Evolutionary conservation across 2,888 invertebrate species (phyloP).

Genomic region (Laothoe populi): DNA sequence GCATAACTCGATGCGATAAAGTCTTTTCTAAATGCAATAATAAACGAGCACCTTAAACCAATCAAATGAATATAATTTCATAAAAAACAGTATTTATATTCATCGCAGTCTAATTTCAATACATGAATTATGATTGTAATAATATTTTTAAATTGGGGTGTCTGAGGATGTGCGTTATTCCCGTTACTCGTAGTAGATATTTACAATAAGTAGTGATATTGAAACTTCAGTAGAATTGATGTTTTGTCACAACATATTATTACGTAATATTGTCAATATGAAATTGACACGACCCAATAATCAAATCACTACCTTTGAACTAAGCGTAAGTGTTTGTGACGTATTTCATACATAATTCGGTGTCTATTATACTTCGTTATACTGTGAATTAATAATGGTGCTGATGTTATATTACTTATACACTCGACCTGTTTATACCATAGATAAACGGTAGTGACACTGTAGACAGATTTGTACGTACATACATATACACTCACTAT

Average conservation of each 20-base stretch:
- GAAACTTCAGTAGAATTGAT: slow-evolving; percentile 13
- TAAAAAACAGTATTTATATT: too few species aligned
- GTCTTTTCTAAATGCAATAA: too few species aligned
- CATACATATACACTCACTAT: too few species aligned
- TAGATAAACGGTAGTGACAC: neutral
- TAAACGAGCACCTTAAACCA: too few species aligned
- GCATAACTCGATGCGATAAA: too few species aligned
- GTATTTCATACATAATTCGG: slow-evolving; percentile 29
- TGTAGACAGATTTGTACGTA: neutral
- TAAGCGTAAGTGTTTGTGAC: slow-evolving; percentile 20
- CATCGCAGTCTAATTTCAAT: too few species aligned
- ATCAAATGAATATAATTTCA: too few species aligned
- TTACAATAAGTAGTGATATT: neutral
- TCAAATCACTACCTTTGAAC: slow-evolving; percentile 30
- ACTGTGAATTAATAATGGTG: slow-evolving; percentile 6
- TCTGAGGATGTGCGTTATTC: too few species aligned
- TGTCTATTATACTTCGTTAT: neutral
- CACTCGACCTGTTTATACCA: neutral
- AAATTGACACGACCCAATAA: slow-evolving; percentile 33
- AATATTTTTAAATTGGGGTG: too few species aligned
- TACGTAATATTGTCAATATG: slow-evolving; percentile 32
- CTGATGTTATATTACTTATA: neutral
- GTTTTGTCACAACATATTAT: slow-evolving; percentile 24
- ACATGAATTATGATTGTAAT: too few species aligned
- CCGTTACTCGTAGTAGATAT: too few species aligned